Base-by-base conservation (phyloP, 2,888 invertebrate genomes). In the Ptycholaimellus sp. region DNA sequence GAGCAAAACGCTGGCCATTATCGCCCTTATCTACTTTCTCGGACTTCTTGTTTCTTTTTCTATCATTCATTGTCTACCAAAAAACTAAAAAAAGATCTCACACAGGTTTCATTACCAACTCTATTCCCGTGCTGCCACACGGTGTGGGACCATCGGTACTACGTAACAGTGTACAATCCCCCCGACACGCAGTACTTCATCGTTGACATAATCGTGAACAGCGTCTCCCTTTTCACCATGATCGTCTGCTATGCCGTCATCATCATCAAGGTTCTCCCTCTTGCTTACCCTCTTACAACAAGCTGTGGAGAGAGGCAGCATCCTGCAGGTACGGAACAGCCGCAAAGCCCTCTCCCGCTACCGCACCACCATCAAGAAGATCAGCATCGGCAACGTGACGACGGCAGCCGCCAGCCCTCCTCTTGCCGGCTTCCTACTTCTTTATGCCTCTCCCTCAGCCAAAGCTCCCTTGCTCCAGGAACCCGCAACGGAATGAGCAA, bases 191-290 rank as follows among this genome's bases (percentile, higher is more conserved):
- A 47, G 49, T 51, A 30, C 39, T 36, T 34, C 31, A 47, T 47
- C 37, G 51, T 53, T 25, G 53, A 53, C 40, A 48, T 53, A 47
- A 43, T 41, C 6, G 47, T 53, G 9, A 52, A 52, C 40, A 46
- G 46, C 27, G 34, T 51, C 18, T 47, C 50, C 1, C 38, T 52
- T 11, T 36, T 48, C 7, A 42, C 49, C 36, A 53, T 53, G 53
- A 45, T 53, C 18, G 41, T 52, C 19, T 51, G 50, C 14, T 53
- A 53, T 41, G 46, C 50, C 1, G 50, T 50, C n/a, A 53, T 53
- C 30, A 49, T 52, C 33, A 46, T 44, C 34, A 51, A 36, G 23
- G 25, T 13, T 13, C 6, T 9, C 13, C 7, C 6, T 13, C 20
- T 30, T 30, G 6, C 30, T 9, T 11, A 6, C 6, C 17, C 19